phyloP scores from a whole-genome alignment of 2,113 vertebrate species.

The Nicator chloris region DNA sequence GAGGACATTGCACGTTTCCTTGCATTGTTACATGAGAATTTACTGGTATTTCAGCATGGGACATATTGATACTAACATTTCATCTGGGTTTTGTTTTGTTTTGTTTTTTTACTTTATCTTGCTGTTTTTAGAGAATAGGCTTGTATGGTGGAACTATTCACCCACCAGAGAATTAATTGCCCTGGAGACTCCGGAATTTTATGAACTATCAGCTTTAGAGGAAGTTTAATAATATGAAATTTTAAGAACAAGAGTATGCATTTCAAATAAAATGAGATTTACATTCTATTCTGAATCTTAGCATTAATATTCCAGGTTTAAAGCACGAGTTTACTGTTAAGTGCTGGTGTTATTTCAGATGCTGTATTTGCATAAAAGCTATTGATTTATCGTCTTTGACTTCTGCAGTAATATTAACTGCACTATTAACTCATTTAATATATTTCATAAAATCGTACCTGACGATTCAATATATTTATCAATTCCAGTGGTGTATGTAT shows the following conservation, averaged over 20 bases:
- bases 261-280: not conserved
- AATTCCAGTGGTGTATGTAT: not conserved
- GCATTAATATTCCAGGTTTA: not conserved
- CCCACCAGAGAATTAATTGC: not conserved
- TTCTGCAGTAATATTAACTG: not conserved
- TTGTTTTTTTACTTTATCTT: not conserved
- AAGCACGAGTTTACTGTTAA: not conserved
- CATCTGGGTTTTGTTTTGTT: not conserved
- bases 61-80: not conserved
- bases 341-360: not conserved
- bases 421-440: not conserved
- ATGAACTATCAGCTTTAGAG: not conserved
- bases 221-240: not conserved
- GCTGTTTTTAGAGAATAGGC: not conserved
- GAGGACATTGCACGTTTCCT: not conserved
- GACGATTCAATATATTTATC: not conserved
- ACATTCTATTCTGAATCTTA: not conserved
- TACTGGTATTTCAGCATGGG: not conserved
- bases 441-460: not conserved
- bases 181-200: not conserved
- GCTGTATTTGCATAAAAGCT: not conserved
- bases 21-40: not conserved
- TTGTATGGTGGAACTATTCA: not conserved
- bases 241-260: not conserved
- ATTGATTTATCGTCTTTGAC: not conserved